Conservation (phyloP, 2,113 vertebrate genomes). For the Pogona vitticeps region DNA sequence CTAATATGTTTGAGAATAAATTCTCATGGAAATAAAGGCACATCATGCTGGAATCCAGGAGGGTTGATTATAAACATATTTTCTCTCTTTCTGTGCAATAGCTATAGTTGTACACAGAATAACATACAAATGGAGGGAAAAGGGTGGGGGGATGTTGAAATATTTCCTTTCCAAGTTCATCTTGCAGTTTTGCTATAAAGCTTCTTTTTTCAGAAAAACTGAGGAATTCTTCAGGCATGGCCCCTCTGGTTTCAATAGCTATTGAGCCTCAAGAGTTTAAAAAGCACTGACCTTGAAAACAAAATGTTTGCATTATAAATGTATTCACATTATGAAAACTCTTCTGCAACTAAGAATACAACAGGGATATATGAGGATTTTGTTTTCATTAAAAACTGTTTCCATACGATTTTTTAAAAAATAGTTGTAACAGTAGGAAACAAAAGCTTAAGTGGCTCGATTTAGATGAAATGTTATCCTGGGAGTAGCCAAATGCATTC, state of each 20-base stretch:
- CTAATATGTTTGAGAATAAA: conserved; percentile 20
- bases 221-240: conserved; percentile 67
- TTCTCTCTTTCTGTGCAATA: not conserved
- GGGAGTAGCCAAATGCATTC: too few species aligned
- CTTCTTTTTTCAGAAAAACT: conserved; percentile 59
- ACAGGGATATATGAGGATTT: conserved; percentile 41
- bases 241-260: conserved; percentile 71
- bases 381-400: conserved; percentile 70
- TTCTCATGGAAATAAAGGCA: conserved; percentile 18
- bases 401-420: too few species aligned
- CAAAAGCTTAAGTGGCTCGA: conserved; percentile 66
- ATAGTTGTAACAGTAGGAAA: too few species aligned
- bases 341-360: conserved; percentile 57
- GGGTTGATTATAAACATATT: conserved; percentile 51
- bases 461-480: too few species aligned
- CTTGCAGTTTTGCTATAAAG: conserved; percentile 71
- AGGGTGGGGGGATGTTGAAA: conserved; percentile 55
- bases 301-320: conserved; percentile 73
- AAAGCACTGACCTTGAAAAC: conserved; percentile 73
- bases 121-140: conserved; percentile 62
- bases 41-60: conserved; percentile 38
- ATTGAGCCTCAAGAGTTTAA: conserved; percentile 70
- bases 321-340: conserved; percentile 57
- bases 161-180: conserved; percentile 67
- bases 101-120: conserved; percentile 37